Conservation (phyloP, 2,888 invertebrate genomes). For the Lasioglossum marginatum region DNA sequence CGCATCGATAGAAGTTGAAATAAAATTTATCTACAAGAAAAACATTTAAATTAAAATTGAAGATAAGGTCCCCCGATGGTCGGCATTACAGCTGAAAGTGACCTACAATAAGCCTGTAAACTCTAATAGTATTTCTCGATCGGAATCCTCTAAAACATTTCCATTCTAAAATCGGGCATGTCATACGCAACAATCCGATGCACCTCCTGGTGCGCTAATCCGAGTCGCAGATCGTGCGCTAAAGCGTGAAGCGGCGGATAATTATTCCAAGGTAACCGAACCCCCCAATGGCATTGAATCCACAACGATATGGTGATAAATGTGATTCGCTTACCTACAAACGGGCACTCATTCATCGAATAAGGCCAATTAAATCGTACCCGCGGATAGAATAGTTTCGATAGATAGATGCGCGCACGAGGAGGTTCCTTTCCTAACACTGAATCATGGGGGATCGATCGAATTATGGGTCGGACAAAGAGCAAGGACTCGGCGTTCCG, state of each 20-base stretch:
- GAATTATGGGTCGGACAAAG: constrained; percentile 16
- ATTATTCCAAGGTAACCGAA: constrained; percentile 15
- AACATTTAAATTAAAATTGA: too few relatives aligned
- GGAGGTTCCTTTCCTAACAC: constrained; percentile 4
- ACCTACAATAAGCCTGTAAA: too few relatives aligned
- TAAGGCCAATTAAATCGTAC: constrained; percentile 56
- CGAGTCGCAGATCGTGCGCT: neutral
- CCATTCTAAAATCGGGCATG: too few relatives aligned
- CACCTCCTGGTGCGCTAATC: neutral
- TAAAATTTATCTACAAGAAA: too few relatives aligned
- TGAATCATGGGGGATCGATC: constrained; percentile 25
- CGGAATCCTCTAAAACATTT: too few relatives aligned
- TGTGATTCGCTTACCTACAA: constrained; percentile 39
- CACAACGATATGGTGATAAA: constrained; percentile 26
- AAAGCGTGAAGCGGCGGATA: neutral
- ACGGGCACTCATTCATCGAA: constrained; percentile 39
- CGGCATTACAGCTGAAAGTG: too few relatives aligned
- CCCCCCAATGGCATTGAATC: constrained; percentile 1
- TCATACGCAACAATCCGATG: too few relatives aligned
- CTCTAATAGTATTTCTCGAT: too few relatives aligned
- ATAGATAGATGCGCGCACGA: constrained; percentile 49
- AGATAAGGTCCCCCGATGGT: too few relatives aligned
- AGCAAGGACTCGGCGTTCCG: constrained; percentile 19
- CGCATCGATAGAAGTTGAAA: too few relatives aligned
- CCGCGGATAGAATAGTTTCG: constrained; percentile 31